A percentile compares a stretch with the other conserved stretches of the same genome.
These are phyloP conservation scores for Aviceda subcristata DNA, from an alignment of 2,113 vertebrate genomes.

Conservation along the genomic window DNA sequence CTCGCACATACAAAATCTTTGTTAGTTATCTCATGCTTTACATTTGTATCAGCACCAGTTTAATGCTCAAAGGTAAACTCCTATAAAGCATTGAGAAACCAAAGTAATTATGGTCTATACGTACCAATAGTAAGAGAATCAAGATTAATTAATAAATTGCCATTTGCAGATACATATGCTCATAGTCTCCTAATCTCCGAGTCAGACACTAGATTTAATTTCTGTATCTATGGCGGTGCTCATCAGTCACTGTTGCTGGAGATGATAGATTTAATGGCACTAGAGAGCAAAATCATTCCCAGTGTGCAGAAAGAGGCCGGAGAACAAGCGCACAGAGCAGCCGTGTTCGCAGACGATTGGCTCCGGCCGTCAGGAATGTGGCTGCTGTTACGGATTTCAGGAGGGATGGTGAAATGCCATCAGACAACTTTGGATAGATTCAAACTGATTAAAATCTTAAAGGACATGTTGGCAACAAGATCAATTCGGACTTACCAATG, in stretches of 20 bases:
- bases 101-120: background rate
- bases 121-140: background rate
- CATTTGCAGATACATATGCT: background rate
- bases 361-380: background rate
- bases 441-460: background rate
- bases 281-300: background rate
- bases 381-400: background rate
- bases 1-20: background rate
- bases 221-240: background rate
- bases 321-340: background rate
- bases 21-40: background rate
- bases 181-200: background rate
- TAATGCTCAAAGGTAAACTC: background rate
- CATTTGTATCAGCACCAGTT: background rate
- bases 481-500: background rate
- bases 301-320: background rate
- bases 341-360: accelerated
- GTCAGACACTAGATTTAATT: background rate
- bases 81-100: background rate
- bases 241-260: background rate
- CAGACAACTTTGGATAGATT: background rate
- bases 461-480: background rate
- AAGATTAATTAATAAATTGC: background rate
- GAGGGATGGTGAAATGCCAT: background rate
- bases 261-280: background rate